phyloP scores from a whole-genome alignment of 1,140 invertebrate genomes.

The Bradynema listronoti region DNA sequence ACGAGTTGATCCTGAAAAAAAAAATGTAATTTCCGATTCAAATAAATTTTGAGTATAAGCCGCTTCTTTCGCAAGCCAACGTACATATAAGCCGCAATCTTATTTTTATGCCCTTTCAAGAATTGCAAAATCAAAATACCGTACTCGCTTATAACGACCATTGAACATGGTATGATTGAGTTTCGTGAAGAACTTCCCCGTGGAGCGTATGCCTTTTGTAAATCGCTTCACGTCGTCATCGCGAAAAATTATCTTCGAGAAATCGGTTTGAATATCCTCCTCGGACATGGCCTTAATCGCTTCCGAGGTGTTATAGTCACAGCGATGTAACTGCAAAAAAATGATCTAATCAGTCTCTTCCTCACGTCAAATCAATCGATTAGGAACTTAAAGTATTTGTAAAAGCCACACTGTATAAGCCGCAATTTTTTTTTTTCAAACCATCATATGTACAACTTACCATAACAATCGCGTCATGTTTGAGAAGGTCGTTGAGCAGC shows the following conservation, averaged over 20 bases:
- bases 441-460: constrained; percentile 13
- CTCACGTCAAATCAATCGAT: no score
- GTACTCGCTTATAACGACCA: no score
- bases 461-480: constrained; percentile 40
- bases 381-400: no score
- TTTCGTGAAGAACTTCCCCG: constrained; percentile 98
- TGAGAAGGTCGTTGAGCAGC: constrained; percentile 31
- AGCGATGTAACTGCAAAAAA: constrained; percentile 47
- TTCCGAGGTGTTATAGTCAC: constrained; percentile 46
- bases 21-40: constrained; percentile 11
- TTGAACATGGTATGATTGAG: no score
- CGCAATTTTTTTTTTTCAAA: neutral
- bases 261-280: constrained; percentile 29
- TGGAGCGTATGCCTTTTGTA: constrained; percentile 90
- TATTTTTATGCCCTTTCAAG: no score
- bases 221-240: constrained; percentile 72
- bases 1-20: constrained; percentile 77
- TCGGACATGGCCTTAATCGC: constrained; percentile 40
- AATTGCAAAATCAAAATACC: no score
- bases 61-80: no score
- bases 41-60: no score
- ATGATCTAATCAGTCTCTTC: no score
- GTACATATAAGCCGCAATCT: no score
- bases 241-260: constrained; percentile 43
- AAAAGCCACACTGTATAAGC: neutral